Evolutionary conservation across 2,113 vertebrate species (phyloP), one percentile per base, ranked within the genome.

Genomic region (Malurus alboscapulatus): DNA sequence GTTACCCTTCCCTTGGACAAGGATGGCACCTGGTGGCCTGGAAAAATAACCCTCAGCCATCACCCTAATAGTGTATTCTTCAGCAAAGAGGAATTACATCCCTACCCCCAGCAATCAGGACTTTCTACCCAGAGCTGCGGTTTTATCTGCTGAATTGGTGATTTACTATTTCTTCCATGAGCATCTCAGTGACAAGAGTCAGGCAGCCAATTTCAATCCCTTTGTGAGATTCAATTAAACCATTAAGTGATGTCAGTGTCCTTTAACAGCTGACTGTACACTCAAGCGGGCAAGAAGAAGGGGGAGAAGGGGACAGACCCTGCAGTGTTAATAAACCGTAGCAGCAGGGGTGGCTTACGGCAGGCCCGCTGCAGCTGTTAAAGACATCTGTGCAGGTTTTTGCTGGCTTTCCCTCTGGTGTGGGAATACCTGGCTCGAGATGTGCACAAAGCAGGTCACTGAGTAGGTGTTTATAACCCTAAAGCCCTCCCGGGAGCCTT

Each of bases 201-300:
- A 67, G 76, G 85, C 88, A 78, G 87, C 51, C 81, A 80, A 67
- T 93, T 95, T 84, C 36, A 4, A 90, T 94, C 61, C 68, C 76
- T 95, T 95, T 79, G 83, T 50, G 73, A 73, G 85, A 90, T 96
- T 90, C 92, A 96, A 94, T 94, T 96, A 93, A 86, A 74, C 34
- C 48, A 10, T 82, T 81, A 97, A 93, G 51, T 59, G 94, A 92
- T 94, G 92, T 76, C 89, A 84, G 76, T 87, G 93, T 94, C 89
- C 91, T 96, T 90, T 92, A 91, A 55, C 90, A 94, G 84, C 89
- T 88, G 58, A 84, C 62, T 74, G 59, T 89, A 66, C 44, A 54
- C 81, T 80, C 65, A 76, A 54, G 87, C n/a, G 40, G 65, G 71
- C n/a, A 20, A 71, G 22, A 55, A 82, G 93, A 62, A 57, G 85